These are phyloP conservation scores for Hydrozoanthus gracilis DNA, from an alignment of 92 coral and sea anemone genomes.

Conservation along the genomic window DNA sequence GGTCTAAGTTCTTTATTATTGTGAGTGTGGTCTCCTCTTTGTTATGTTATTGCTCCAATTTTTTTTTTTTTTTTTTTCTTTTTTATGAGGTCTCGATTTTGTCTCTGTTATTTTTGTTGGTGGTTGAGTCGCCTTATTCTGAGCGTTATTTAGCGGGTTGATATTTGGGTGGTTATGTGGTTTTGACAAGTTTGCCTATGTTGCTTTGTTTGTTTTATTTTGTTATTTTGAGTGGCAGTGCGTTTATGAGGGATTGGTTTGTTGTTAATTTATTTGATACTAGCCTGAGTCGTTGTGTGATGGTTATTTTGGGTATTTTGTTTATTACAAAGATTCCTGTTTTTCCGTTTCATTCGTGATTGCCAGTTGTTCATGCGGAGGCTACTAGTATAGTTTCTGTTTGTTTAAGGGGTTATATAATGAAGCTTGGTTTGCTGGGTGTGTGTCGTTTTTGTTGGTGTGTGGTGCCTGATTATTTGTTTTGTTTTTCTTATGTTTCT, in stretches of 20 bases:
- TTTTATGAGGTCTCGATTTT: neutral
- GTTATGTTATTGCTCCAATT: neutral
- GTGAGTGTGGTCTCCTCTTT: too few relatives aligned
- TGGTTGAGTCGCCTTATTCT: neutral
- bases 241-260: neutral
- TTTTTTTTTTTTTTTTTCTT: neutral
- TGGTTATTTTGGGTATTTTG: neutral
- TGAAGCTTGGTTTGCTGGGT: neutral
- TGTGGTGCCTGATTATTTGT: neutral
- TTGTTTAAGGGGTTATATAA: constrained; percentile 2
- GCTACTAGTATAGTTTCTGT: neutral
- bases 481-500: neutral
- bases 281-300: too few relatives aligned
- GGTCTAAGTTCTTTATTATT: too few relatives aligned
- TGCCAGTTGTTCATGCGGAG: constrained; percentile 8
- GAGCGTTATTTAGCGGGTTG: constrained; percentile 1
- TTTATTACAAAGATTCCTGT: constrained; percentile 2
- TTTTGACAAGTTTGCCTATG: neutral
- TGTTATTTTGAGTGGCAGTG: neutral
- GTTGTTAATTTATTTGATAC: too few relatives aligned
- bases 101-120: neutral
- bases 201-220: neutral
- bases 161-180: neutral
- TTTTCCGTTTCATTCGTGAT: neutral
- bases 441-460: neutral